These are phyloP conservation scores for Eurosta solidaginis DNA, from an alignment of 1,140 invertebrate species.

Conservation along the genomic window DNA sequence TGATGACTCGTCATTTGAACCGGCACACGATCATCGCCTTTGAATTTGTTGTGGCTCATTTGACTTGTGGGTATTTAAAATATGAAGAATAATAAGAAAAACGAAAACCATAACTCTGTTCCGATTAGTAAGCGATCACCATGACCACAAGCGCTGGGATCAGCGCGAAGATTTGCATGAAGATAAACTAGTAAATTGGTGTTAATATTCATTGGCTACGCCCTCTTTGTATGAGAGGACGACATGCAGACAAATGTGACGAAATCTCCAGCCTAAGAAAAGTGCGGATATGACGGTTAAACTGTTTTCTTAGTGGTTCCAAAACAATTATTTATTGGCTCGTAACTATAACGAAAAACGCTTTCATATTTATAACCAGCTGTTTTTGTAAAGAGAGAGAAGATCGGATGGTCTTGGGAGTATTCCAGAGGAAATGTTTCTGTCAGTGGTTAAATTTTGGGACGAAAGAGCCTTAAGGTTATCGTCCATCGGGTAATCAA, in stretches of 20 bases:
- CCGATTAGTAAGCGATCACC: not conserved
- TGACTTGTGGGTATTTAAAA: not conserved
- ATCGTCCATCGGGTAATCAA: no score
- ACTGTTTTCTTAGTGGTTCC: not conserved
- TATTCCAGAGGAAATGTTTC: no score
- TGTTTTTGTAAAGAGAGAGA: no score
- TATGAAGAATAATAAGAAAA: not conserved
- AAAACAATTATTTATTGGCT: no score
- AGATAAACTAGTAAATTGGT: not conserved
- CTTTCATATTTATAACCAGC: no score
- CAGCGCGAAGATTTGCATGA: constrained; percentile 1
- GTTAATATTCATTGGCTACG: constrained; percentile 24
- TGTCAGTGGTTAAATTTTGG: no score
- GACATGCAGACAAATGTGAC: not conserved
- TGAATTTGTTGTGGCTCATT: not conserved
- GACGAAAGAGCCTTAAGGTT: no score
- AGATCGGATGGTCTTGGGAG: no score
- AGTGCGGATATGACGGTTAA: not conserved
- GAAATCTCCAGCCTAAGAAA: not conserved
- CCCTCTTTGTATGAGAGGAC: not conserved
- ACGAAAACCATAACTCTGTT: not conserved
- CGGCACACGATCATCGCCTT: no score
- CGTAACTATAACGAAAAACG: no score
- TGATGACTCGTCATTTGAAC: constrained; percentile 35
- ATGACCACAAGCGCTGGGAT: not conserved